Conservation (phyloP, 2,888 invertebrate species). For the Anodontia alba region DNA sequence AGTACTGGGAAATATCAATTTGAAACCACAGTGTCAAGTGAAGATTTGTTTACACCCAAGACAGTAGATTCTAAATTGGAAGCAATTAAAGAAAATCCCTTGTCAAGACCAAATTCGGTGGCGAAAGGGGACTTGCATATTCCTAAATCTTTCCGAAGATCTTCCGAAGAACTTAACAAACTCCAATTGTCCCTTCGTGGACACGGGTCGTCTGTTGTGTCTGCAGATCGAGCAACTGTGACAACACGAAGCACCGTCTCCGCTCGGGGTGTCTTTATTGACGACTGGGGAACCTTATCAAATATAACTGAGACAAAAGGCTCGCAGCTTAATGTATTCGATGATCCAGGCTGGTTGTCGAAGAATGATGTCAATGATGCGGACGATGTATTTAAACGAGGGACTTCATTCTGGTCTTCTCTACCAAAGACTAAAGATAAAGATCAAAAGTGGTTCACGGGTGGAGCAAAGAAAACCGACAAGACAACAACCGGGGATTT, state of each 20-base stretch:
- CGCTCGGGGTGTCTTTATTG: conserved; percentile 21
- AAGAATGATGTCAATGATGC: conserved; percentile 23
- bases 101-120: conserved; percentile 36
- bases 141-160: neutral
- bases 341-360: conserved; percentile 52
- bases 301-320: conserved; percentile 6
- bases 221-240: conserved; percentile 15
- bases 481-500: neutral
- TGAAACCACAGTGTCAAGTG: conserved; percentile 22
- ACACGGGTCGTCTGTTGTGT: conserved; percentile 1
- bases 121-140: neutral
- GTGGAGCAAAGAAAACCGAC: conserved; percentile 1
- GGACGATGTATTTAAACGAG: neutral
- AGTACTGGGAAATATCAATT: conserved; percentile 53
- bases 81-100: conserved; percentile 51
- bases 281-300: conserved; percentile 15
- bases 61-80: conserved; percentile 28
- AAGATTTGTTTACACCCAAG: conserved; percentile 17
- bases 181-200: neutral
- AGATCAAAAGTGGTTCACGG: conserved; percentile 47
- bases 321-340: conserved; percentile 47
- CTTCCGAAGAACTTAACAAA: conserved; percentile 1
- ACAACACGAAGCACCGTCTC: conserved; percentile 28
- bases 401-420: neutral
- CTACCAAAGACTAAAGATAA: neutral